Evolutionary conservation across 1,140 invertebrate species (phyloP).

Genomic region (Mamestra configurata): DNA sequence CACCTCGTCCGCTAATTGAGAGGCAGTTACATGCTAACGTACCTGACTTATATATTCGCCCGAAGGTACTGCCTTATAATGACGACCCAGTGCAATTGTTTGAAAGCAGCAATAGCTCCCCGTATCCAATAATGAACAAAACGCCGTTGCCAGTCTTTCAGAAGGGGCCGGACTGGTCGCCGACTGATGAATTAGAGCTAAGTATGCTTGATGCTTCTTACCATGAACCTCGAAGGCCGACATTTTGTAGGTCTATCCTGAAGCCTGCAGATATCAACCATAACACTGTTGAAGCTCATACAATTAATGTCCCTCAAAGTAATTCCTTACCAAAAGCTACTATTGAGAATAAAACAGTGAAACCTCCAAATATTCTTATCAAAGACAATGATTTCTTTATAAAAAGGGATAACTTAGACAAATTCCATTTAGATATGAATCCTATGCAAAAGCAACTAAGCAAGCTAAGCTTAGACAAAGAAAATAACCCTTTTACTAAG

Average conservation of each 20-base stretch:
- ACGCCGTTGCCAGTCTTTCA: slow-evolving; percentile 58
- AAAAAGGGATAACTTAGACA: slow-evolving; percentile 67
- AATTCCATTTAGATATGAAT: slow-evolving; percentile 55
- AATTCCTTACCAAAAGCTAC: slow-evolving; percentile 4
- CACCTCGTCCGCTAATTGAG: slow-evolving; percentile 76
- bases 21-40: slow-evolving; percentile 60
- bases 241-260: slow-evolving; percentile 41
- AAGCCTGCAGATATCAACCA: slow-evolving; percentile 18
- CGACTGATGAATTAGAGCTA: slow-evolving; percentile 78
- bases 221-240: slow-evolving; percentile 56
- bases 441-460: slow-evolving; percentile 65
- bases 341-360: slow-evolving; percentile 60
- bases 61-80: slow-evolving; percentile 62
- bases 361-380: slow-evolving; percentile 65
- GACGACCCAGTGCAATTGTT: slow-evolving; percentile 72
- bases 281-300: not conserved
- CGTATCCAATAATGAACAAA: slow-evolving; percentile 72
- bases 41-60: slow-evolving; percentile 52
- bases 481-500: slow-evolving; percentile 69
- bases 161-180: slow-evolving; percentile 58
- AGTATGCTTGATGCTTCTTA: slow-evolving; percentile 75
- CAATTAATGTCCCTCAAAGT: not conserved
- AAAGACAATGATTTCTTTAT: slow-evolving; percentile 78
- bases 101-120: slow-evolving; percentile 73
- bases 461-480: slow-evolving; percentile 68